phyloP scores from a whole-genome alignment of 2,888 invertebrate species.

The Monoplex corrugatus region DNA sequence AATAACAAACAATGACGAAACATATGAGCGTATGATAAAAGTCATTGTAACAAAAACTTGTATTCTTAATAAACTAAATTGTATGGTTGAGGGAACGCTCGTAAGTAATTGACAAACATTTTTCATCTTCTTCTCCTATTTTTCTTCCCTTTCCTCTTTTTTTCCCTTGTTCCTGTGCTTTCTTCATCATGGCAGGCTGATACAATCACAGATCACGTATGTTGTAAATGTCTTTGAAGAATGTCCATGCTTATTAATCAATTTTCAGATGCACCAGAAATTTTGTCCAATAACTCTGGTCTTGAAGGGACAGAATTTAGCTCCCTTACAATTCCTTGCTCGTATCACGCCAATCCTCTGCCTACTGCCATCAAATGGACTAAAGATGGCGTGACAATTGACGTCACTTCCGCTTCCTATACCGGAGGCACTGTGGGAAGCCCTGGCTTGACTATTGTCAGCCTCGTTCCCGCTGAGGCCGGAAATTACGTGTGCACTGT shows the following conservation, averaged over 20 bases:
- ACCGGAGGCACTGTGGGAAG: slow-evolving; percentile 49
- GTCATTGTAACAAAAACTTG: no score
- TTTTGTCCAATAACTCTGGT: neutral
- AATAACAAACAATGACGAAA: no score
- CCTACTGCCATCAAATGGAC: slow-evolving; percentile 24
- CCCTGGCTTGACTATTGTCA: slow-evolving; percentile 54
- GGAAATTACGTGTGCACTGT: slow-evolving; percentile 57
- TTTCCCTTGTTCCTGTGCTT: no score
- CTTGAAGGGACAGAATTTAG: neutral
- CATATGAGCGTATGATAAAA: no score
- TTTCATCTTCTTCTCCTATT: neutral
- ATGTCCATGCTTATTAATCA: neutral
- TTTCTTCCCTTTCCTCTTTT: neutral
- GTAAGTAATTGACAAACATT: no score
- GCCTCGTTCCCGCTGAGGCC: slow-evolving; percentile 46
- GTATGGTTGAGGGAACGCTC: no score
- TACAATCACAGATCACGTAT: neutral
- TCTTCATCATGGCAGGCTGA: neutral
- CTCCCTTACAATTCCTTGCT: slow-evolving; percentile 46
- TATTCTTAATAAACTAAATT: no score
- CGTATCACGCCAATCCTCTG: slow-evolving; percentile 36
- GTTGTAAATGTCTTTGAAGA: neutral
- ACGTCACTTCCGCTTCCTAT: slow-evolving; percentile 45
- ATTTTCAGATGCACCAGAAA: slow-evolving; percentile 31
- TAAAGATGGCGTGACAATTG: slow-evolving; percentile 27